Conservation (phyloP, 1,140 invertebrate species). For the Gryon sp. region DNA sequence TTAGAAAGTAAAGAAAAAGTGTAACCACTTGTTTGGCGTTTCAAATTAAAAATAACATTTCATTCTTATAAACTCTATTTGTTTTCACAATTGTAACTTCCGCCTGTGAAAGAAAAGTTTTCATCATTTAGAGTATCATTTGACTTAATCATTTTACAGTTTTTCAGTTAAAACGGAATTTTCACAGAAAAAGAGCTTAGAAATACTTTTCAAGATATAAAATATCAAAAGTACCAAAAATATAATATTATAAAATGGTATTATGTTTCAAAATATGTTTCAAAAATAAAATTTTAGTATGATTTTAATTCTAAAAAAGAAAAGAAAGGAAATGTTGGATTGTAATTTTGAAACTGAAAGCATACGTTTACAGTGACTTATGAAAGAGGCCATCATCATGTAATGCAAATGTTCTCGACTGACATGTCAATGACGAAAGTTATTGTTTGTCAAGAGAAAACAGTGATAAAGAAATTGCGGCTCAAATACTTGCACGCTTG, state of each 20-base stretch:
- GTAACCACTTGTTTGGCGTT: neutral
- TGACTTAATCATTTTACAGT: no score
- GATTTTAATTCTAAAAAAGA: no score
- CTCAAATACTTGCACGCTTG: constrained; percentile 40
- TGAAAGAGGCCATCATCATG: constrained; percentile 25
- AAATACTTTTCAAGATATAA: no score
- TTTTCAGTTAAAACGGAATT: no score
- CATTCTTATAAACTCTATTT: constrained; percentile 10
- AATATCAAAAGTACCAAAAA: no score
- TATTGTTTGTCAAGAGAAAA: constrained; percentile 43
- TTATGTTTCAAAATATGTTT: no score
- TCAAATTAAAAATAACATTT: neutral
- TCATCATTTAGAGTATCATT: no score
- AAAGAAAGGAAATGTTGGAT: no score
- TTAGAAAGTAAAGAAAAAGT: constrained; percentile 23
- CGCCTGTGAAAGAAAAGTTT: no score
- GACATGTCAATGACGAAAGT: constrained; percentile 52
- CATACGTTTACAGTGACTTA: constrained; percentile 10
- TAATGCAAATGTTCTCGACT: constrained; percentile 33
- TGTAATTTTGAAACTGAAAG: constrained; percentile 11
- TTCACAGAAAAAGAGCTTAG: no score
- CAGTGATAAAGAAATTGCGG: constrained; percentile 51
- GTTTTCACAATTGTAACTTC: neutral
- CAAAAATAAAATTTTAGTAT: no score
- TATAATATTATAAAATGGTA: no score